These are phyloP conservation scores for Rhabdornis inornatus DNA, from an alignment of 2,113 vertebrate genomes.

Conservation along the genomic window DNA sequence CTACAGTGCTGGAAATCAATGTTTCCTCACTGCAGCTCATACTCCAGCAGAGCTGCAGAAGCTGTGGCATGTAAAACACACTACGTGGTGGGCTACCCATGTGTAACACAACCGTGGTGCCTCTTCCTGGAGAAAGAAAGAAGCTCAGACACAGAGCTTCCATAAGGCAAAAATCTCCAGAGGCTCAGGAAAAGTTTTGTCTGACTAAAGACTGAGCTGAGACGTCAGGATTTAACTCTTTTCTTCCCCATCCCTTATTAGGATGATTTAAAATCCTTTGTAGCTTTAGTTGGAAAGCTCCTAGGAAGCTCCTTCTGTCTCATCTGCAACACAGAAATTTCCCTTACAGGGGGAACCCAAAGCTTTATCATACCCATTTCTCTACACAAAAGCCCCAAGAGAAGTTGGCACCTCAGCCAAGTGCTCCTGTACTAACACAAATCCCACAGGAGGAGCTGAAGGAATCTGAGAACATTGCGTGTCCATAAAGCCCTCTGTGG, in stretches of 20 bases:
- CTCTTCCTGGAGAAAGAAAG: background rate
- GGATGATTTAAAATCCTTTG: background rate
- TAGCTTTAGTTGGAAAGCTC: background rate
- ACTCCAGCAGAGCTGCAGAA: background rate
- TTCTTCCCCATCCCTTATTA: background rate
- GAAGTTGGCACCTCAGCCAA: background rate
- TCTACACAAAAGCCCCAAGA: background rate
- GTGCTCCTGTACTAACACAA: background rate
- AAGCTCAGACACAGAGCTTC: background rate
- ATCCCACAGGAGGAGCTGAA: background rate
- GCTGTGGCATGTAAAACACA: background rate
- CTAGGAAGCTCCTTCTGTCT: background rate
- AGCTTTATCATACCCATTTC: background rate
- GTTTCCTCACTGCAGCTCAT: background rate
- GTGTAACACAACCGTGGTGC: background rate
- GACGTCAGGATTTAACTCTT: background rate
- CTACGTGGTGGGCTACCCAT: background rate
- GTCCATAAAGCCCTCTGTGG: background rate
- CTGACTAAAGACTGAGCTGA: background rate
- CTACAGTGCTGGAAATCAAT: background rate
- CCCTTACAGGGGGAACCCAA: background rate
- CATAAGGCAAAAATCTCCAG: background rate
- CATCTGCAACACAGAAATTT: background rate
- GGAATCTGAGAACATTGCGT: background rate
- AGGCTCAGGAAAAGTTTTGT: background rate